These are phyloP conservation scores for Nasua narica DNA, from an alignment of 2,797 vertebrate species.

Conservation along the genomic window DNA sequence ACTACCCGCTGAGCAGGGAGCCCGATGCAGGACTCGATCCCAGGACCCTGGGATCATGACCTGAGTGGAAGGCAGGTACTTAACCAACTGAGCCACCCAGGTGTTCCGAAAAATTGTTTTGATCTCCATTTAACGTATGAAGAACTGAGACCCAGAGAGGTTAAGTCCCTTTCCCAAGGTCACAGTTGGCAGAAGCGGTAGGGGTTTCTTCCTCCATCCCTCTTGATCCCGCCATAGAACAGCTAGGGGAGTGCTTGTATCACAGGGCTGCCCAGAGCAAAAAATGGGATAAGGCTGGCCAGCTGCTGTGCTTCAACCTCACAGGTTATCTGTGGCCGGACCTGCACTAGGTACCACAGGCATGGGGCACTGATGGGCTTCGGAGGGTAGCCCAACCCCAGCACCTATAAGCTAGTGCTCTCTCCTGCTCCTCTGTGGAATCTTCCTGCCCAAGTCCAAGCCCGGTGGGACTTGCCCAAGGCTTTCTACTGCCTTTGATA, in stretches of 20 bases:
- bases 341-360: not conserved
- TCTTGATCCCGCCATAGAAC: not conserved
- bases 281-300: not conserved
- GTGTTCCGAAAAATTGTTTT: not conserved
- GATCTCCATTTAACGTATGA: not conserved
- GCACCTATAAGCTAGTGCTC: not conserved
- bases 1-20: not conserved
- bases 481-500: not conserved
- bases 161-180: not conserved
- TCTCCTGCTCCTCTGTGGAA: not conserved
- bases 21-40: too few species aligned
- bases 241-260: not conserved
- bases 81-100: too few species aligned
- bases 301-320: not conserved
- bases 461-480: not conserved
- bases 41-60: too few species aligned
- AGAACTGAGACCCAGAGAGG: not conserved
- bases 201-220: not conserved
- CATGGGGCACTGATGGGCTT: not conserved
- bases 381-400: not conserved
- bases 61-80: too few species aligned
- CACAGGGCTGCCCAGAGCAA: not conserved
- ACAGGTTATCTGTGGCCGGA: not conserved
- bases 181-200: not conserved
- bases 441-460: not conserved